Base-by-base conservation (phyloP, 1,140 invertebrate species). In the Subanguina moxae region DNA sequence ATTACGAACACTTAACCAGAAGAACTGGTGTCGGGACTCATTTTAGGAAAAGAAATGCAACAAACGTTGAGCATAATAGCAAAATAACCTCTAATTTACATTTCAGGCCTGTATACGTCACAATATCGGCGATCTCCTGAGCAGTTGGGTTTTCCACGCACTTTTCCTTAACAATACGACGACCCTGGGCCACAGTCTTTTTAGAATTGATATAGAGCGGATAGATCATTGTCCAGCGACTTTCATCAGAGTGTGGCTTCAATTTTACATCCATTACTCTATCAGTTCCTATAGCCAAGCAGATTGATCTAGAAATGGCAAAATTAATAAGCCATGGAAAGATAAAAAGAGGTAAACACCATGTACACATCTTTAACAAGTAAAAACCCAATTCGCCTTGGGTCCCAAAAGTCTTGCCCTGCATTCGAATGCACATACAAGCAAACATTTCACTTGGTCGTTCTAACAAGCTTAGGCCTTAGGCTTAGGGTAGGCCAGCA, bases 171-270 rank as follows among this genome's bases (percentile, higher is more conserved):
- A 89, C 84, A 25, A 98, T 84, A 73, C 89, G 88, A 27, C 94
- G 86, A 9, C 94, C 94, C 83, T 93, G 88, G 1, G 90, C 89
- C 30, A 90, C 80, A 0, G 91, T 92, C 84, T 92, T 94, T 78
- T 92, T 94, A 72, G 89, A 93, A 80, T 97, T 97, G 23, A 97
- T 86, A 77, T 97, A 97, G 0, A 91, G 89, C 46, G 95, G 95
- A 85, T 97, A 97, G 65, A 98, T 90, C 77, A 91, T 94, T 64
- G 96, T 88, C 94, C 94, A 97, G 78, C 93, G 71, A 3, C 57
- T 57, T 57, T 64, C 46, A 52, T 81, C 78, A 8, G 78, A 80
- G 57, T 68, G 64, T 21, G 76, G 56, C 59, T 79, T 74, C 17
- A 19, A 9, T 13, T 61, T 62, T 9, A 59, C 57, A 42, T 62